Percentiles rank a stretch among this genome's conserved stretches.
Conservation (phyloP, 2,797 vertebrate genomes). For the Cirrhinus molitorella region DNA sequence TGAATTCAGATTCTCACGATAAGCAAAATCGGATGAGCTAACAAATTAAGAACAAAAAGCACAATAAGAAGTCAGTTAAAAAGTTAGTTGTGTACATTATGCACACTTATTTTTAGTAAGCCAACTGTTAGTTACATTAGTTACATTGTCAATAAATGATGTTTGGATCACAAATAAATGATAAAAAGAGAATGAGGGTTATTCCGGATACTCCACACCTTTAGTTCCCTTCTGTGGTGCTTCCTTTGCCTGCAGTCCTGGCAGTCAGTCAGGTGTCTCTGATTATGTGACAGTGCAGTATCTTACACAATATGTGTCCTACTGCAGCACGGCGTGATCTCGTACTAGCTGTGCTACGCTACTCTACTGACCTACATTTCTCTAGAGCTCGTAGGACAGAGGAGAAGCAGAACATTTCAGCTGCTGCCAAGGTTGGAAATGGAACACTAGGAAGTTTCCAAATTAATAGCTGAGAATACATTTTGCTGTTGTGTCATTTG, state of each 20-base stretch:
- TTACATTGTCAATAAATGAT: conserved; percentile 4
- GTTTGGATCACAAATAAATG: conserved; percentile 14
- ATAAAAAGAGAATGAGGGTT: conserved; percentile 1
- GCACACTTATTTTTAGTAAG: background rate
- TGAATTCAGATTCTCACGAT: conserved; percentile 35
- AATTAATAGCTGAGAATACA: background rate
- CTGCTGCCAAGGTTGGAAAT: conserved; percentile 24
- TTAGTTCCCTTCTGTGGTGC: conserved; percentile 1
- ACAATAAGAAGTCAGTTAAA: background rate
- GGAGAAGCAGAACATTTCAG: conserved; percentile 16
- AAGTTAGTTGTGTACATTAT: conserved; percentile 1
- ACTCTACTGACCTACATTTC: conserved; percentile 58
- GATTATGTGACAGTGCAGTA: conserved; percentile 66
- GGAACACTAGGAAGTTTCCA: background rate
- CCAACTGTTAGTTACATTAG: background rate
- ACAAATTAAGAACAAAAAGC: background rate
- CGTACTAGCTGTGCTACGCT: background rate
- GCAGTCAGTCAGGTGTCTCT: conserved; percentile 35
- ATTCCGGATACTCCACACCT: conserved; percentile 23
- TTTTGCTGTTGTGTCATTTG: conserved; percentile 7
- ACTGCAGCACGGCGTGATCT: conserved; percentile 61
- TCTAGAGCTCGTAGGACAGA: conserved; percentile 45
- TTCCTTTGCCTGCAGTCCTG: conserved; percentile 42
- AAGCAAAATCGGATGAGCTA: background rate
- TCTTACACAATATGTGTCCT: conserved; percentile 70